These are phyloP conservation scores for Donacobius atricapilla DNA, from an alignment of 2,113 vertebrate species.

Conservation along the genomic window DNA sequence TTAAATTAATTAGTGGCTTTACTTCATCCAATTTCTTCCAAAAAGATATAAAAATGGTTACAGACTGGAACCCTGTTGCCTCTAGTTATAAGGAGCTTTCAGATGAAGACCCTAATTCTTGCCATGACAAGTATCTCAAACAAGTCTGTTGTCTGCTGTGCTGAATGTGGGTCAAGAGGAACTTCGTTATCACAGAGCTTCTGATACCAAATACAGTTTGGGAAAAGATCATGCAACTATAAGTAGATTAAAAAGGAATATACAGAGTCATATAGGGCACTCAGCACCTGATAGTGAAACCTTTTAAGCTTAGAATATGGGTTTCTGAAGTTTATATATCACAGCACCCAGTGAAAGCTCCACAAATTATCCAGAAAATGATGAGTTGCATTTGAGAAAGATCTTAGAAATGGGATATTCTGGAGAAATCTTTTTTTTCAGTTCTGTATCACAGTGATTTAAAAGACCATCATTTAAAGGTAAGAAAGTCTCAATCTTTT, in stretches of 20 bases:
- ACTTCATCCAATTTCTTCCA: not conserved
- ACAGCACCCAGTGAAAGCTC: not conserved
- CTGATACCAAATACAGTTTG: not conserved
- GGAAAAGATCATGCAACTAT: not conserved
- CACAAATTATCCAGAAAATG: not conserved
- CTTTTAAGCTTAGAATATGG: not conserved
- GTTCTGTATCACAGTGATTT: not conserved
- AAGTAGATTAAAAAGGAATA: not conserved
- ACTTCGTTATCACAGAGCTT: accelerated
- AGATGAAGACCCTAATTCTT: not conserved
- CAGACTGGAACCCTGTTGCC: not conserved
- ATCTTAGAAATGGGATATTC: not conserved
- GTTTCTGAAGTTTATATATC: not conserved
- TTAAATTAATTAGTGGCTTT: not conserved
- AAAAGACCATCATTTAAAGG: not conserved
- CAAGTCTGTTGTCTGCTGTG: not conserved
- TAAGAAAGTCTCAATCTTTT: not conserved
- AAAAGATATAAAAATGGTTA: not conserved
- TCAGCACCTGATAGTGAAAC: not conserved
- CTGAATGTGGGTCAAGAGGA: not conserved
- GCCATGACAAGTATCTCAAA: not conserved
- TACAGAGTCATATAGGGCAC: too few species aligned
- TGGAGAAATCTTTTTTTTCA: accelerated
- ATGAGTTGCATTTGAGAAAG: not conserved
- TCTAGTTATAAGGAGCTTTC: not conserved